These are phyloP conservation scores for Lithophane socia DNA, from an alignment of 2,888 invertebrate species.

Conservation along the genomic window DNA sequence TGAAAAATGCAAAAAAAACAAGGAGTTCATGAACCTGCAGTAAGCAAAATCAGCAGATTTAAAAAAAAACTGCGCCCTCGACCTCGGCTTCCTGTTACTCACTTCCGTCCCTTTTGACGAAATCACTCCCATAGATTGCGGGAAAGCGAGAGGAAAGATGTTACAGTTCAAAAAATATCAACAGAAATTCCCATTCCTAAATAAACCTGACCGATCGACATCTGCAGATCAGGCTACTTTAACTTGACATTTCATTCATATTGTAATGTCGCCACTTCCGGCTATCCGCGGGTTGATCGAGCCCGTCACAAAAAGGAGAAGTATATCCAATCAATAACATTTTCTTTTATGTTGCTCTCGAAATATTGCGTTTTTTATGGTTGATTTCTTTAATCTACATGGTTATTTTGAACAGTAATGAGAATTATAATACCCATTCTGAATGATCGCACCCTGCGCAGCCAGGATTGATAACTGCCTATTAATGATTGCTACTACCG, in stretches of 20 bases:
- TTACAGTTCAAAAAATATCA: background rate
- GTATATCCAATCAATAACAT: constrained; percentile 45
- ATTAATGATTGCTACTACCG: background rate
- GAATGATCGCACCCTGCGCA: background rate
- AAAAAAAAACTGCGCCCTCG: no score
- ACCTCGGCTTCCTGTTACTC: no score
- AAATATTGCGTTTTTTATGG: constrained; percentile 16
- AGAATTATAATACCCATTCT: background rate
- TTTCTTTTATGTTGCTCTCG: constrained; percentile 34
- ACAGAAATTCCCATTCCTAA: background rate
- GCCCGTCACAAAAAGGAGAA: constrained; percentile 24
- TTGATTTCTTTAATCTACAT: constrained; percentile 26
- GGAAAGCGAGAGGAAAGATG: no score
- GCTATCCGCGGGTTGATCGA: constrained; percentile 37
- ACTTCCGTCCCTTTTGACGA: no score
- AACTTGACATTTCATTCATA: constrained; percentile 46
- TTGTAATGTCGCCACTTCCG: constrained; percentile 39
- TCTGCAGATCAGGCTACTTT: constrained; percentile 22
- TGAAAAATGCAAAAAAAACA: background rate
- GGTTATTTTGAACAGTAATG: constrained; percentile 7
- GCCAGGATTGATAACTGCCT: background rate
- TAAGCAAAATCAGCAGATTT: no score
- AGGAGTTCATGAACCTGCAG: background rate
- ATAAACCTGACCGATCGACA: constrained; percentile 15
- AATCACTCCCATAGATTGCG: no score